A percentile compares a stretch with the other conserved stretches of the same genome.
These are phyloP conservation scores for Leucophora obtusa DNA, from an alignment of 2,888 invertebrate genomes.

Conservation along the genomic window DNA sequence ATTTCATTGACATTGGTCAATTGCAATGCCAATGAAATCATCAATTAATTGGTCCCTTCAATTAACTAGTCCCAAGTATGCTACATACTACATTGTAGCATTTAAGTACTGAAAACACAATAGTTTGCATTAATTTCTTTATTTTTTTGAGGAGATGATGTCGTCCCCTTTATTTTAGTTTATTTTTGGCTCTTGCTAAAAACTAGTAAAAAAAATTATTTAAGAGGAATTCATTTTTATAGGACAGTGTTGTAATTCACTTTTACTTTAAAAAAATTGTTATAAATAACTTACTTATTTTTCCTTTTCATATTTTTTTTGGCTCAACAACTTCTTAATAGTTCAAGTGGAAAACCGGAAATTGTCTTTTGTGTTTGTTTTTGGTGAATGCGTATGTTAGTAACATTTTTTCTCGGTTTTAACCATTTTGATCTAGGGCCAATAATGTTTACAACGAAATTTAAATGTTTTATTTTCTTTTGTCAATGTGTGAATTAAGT, in stretches of 20 bases:
- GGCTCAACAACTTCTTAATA: slow-evolving; percentile 26
- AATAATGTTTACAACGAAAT: slow-evolving; percentile 39
- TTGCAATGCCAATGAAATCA: too few relatives aligned
- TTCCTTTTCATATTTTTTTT: slow-evolving; percentile 29
- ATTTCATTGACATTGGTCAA: too few relatives aligned
- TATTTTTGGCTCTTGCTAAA: slow-evolving; percentile 8
- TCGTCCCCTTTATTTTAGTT: neutral
- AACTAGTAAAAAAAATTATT: neutral
- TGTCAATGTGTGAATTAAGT: slow-evolving; percentile 51
- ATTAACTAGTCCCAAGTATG: too few relatives aligned
- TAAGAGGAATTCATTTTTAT: slow-evolving; percentile 20
- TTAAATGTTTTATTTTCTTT: slow-evolving; percentile 40
- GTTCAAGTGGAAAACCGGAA: slow-evolving; percentile 43
- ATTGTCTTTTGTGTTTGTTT: slow-evolving; percentile 21
- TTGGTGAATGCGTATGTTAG: slow-evolving; percentile 11
- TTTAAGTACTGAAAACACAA: neutral
- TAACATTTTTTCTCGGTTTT: slow-evolving; percentile 9
- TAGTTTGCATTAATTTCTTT: neutral
- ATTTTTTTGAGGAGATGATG: neutral
- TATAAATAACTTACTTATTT: slow-evolving; percentile 13
- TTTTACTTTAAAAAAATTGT: slow-evolving; percentile 36
- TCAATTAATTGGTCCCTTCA: too few relatives aligned
- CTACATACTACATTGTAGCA: neutral
- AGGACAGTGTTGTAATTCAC: slow-evolving; percentile 37
- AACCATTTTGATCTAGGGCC: slow-evolving; percentile 38